These are phyloP conservation scores for Bos javanicus DNA, from an alignment of 2,113 vertebrate species.

Conservation along the genomic window DNA sequence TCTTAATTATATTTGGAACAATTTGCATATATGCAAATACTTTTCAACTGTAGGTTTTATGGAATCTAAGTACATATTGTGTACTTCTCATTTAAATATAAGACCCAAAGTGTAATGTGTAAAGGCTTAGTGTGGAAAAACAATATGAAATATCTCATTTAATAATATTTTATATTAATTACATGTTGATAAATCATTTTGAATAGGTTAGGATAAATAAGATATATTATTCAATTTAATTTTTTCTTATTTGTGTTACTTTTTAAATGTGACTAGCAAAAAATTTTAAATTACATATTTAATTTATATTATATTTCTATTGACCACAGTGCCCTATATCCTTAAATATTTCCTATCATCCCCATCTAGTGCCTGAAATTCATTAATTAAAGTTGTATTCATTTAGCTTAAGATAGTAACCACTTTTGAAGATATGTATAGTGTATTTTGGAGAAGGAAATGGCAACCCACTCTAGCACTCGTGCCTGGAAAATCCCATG, in stretches of 20 bases:
- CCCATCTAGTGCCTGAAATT: too few species aligned
- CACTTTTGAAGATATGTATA: not conserved
- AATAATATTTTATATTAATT: not conserved
- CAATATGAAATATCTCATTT: not conserved
- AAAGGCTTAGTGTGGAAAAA: not conserved
- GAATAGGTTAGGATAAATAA: not conserved
- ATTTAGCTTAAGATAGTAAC: not conserved
- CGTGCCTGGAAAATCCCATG: too few species aligned
- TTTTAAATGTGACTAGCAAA: not conserved
- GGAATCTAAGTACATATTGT: not conserved
- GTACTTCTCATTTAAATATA: not conserved
- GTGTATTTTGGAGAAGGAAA: too few species aligned
- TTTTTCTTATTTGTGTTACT: not conserved
- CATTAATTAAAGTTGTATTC: not conserved
- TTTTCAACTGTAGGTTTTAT: not conserved
- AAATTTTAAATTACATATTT: not conserved
- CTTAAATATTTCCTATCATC: not conserved
- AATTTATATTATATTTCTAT: not conserved
- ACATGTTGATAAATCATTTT: not conserved
- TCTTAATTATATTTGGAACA: not conserved
- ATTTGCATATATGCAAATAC: not conserved
- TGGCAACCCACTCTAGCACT: too few species aligned
- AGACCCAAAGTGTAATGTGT: not conserved
- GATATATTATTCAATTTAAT: not conserved
- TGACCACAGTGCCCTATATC: not conserved